phyloP scores from a whole-genome alignment of 64 coral and sea anemone species.

The Stichodactyla helianthus region DNA sequence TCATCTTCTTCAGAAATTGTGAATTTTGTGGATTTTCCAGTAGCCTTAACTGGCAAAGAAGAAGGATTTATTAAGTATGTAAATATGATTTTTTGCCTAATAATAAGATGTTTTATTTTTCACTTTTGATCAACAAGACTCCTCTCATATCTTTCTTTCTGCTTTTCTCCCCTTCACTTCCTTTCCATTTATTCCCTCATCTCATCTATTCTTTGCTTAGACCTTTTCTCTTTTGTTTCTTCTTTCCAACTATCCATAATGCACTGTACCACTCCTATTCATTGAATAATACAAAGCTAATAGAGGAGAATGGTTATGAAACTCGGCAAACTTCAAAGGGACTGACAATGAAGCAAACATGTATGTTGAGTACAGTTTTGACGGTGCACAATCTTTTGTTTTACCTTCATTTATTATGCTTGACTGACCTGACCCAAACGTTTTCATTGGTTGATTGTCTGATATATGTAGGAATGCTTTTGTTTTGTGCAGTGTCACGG shows the following conservation, averaged over 20 bases:
- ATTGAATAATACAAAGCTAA: not conserved
- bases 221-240: not conserved
- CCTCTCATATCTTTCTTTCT: not conserved
- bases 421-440: too few relatives aligned
- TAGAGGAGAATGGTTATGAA: not conserved
- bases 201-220: too few relatives aligned
- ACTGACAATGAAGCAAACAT: too few relatives aligned
- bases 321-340: too few relatives aligned
- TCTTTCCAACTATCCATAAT: not conserved
- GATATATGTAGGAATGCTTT: too few relatives aligned
- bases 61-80: constrained; percentile 74
- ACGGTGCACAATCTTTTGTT: too few relatives aligned
- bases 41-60: constrained; percentile 70
- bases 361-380: too few relatives aligned
- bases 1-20: constrained; percentile 49
- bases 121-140: not conserved
- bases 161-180: not conserved
- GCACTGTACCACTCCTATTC: not conserved
- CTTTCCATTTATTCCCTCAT: too few relatives aligned
- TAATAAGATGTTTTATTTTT: too few relatives aligned
- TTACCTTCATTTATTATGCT: too few relatives aligned
- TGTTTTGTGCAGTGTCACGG: too few relatives aligned
- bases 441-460: too few relatives aligned
- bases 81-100: not conserved
- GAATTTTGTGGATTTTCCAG: constrained; percentile 69